A percentile compares a stretch with the other conserved stretches of the same genome.
Evolutionary conservation across 2,797 vertebrate genomes (phyloP).

Genomic region (Tenualosa ilisha): DNA sequence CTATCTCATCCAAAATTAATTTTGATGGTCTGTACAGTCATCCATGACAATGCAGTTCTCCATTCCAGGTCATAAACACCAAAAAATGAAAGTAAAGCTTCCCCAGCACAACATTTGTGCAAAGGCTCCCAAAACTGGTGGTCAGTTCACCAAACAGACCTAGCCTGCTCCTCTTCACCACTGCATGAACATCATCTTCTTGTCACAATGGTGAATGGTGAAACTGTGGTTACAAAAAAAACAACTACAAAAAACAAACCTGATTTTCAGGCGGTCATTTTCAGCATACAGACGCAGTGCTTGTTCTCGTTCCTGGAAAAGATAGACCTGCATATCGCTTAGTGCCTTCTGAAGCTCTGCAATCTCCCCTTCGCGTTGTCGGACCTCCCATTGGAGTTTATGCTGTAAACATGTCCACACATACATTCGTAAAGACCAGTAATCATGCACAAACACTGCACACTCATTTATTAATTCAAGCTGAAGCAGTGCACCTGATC

Average conservation of each 20-base stretch:
- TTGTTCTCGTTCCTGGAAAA: conserved; percentile 93
- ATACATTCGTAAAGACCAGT: not conserved
- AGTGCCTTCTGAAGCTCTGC: conserved; percentile 88
- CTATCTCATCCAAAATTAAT: not conserved
- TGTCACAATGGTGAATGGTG: not conserved
- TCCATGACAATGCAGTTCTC: not conserved
- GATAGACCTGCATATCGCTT: conserved; percentile 93
- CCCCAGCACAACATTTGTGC: not conserved
- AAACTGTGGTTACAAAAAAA: not conserved
- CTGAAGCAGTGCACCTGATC: conserved; percentile 76
- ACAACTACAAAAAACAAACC: conserved; percentile 65
- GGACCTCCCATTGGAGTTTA: conserved; percentile 86
- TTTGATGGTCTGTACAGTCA: not conserved
- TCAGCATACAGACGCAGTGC: conserved; percentile 90
- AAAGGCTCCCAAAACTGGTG: too few relatives aligned
- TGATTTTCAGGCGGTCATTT: conserved; percentile 94
- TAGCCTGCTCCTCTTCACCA: not conserved
- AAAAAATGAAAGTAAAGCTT: not conserved
- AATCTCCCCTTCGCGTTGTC: conserved; percentile 88
- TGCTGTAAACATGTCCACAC: conserved; percentile 71
- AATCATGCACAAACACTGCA: not conserved
- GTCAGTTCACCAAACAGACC: not conserved
- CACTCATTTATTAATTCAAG: not conserved
- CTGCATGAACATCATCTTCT: not conserved
- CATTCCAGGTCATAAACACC: not conserved